phyloP scores from a whole-genome alignment of 2,888 invertebrate species.

The Bimastos eiseni region DNA sequence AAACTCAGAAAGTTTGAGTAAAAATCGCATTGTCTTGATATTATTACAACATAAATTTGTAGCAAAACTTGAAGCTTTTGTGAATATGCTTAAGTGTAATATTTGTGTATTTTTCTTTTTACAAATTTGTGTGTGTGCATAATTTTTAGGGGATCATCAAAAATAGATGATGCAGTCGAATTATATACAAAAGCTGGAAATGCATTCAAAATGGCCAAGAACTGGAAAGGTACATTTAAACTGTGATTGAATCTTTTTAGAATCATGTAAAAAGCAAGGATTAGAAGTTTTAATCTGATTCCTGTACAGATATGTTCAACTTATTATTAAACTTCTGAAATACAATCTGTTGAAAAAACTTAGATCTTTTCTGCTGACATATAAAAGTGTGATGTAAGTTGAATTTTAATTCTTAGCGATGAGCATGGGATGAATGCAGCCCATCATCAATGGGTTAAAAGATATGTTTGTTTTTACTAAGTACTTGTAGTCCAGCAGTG shows the following conservation, averaged over 20 bases:
- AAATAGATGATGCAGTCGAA: constrained; percentile 93
- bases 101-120: neutral
- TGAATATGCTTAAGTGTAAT: neutral
- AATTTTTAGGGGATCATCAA: constrained; percentile 69
- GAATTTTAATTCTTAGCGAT: too few species aligned
- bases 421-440: too few species aligned
- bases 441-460: too few species aligned
- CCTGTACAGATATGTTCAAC: neutral
- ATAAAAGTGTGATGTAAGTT: neutral
- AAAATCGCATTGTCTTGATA: neutral
- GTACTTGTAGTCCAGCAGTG: too few species aligned
- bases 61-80: neutral
- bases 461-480: neutral
- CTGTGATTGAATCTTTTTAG: neutral
- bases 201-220: constrained; percentile 98
- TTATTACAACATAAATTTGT: neutral
- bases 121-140: neutral
- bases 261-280: neutral
- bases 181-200: constrained; percentile 95
- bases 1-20: too few species aligned
- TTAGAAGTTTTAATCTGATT: neutral
- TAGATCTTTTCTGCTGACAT: neutral
- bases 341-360: neutral
- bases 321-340: neutral
- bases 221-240: constrained; percentile 74